Base-by-base conservation (phyloP, 1,140 invertebrate species). In the Drosophila sucinea region DNA sequence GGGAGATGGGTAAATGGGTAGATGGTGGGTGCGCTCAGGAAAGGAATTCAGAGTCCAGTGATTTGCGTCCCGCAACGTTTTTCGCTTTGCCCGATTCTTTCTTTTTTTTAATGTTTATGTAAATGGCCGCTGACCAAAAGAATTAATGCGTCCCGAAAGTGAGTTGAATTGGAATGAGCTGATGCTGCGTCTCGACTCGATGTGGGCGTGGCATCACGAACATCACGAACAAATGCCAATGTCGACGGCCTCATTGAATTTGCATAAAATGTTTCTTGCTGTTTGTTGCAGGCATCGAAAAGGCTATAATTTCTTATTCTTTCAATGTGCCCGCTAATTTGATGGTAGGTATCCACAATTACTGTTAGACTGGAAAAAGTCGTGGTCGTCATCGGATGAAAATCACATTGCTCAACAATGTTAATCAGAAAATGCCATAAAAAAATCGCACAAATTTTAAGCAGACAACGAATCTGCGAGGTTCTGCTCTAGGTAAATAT, bases 91-190 rank as follows among this genome's bases (percentile, higher is more conserved):
- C 5, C 60, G 73, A 56, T 54, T 55, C 29, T 5, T 35, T 32
- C 29, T 62, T 62, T 62, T 47, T 78, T 77, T 78, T 69, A 77
- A 67, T 86, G 79, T 80, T 85, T 85, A 85, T 85, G 78, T 73
- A 86, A 85, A 85, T 87, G 80, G 66, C 54, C 70, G 60, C 68
- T 81, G 82, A 85, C 74, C 82, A 83, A 79, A 80, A 70, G 73
- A 86, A 87, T 83, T 89, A 89, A 87, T 87, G 84, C 67, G 76
- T 67, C 51, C 64, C 56, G 76, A 76, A 76, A 87, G 76, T 86
- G 82, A 82, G 79, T 71, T 87, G 84, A 87, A 87, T 86, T 60
- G 76, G 79, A 86, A 83, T 86, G 79, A 83, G 83, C 67, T 51
- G 38, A 25, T 10, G 44, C 47, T 41, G 41, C 32, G 54, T 62